These are phyloP conservation scores for Agonum fuliginosum DNA, from an alignment of 2,888 invertebrate genomes.

Conservation along the genomic window DNA sequence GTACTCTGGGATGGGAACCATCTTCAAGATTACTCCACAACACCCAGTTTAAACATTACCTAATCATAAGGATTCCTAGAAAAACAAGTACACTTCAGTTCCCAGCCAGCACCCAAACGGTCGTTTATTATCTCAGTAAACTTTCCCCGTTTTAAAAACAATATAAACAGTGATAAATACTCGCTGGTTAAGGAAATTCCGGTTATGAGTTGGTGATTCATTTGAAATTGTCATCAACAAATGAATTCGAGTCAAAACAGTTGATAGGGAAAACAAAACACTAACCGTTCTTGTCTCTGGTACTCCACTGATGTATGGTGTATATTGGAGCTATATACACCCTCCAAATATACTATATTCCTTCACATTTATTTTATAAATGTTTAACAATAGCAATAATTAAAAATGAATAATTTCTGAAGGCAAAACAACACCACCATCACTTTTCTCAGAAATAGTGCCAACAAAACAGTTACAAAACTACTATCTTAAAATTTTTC, in stretches of 20 bases:
- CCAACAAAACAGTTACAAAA: conserved; percentile 4
- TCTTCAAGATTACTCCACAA: conserved; percentile 62
- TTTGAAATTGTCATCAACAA: conserved; percentile 52
- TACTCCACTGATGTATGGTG: not conserved
- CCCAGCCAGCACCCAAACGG: conserved; percentile 17
- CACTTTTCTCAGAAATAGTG: conserved; percentile 51
- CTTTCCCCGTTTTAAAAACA: conserved; percentile 11
- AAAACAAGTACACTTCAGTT: conserved; percentile 43
- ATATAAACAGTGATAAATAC: conserved; percentile 13
- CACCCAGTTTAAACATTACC: conserved; percentile 48
- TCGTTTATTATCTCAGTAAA: conserved; percentile 31
- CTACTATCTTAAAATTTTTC: not conserved
- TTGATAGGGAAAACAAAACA: conserved; percentile 34
- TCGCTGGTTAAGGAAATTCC: conserved; percentile 44
- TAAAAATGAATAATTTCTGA: conserved; percentile 49
- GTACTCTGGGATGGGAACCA: conserved; percentile 69
- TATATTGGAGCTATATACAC: conserved; percentile 39
- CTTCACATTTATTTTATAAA: conserved; percentile 39
- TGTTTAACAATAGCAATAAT: conserved; percentile 34
- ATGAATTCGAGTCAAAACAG: conserved; percentile 46
- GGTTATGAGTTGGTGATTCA: conserved; percentile 33
- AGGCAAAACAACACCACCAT: conserved; percentile 56
- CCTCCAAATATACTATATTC: not conserved
- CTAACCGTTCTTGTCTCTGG: conserved; percentile 17
- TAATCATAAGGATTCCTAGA: conserved; percentile 51